These are phyloP conservation scores for Meteorus colon DNA, from an alignment of 2,888 invertebrate genomes.

Conservation along the genomic window DNA sequence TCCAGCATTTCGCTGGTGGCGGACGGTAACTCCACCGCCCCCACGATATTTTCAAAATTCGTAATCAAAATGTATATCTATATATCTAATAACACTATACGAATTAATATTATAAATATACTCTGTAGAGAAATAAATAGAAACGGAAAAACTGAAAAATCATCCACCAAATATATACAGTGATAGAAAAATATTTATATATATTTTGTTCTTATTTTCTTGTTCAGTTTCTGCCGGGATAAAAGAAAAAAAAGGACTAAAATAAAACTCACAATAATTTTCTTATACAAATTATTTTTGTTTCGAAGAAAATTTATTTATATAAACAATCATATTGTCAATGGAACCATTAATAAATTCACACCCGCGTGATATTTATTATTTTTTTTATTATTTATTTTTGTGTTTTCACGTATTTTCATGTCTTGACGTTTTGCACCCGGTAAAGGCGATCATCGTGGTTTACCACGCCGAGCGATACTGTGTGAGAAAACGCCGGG, in stretches of 20 bases:
- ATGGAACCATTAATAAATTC: not conserved
- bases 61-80: not conserved
- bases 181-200: not conserved
- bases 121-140: not conserved
- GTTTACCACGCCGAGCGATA: slow-evolving; percentile 65
- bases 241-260: slow-evolving; percentile 18
- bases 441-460: slow-evolving; percentile 64
- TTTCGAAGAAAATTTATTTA: not conserved
- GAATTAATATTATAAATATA: not conserved
- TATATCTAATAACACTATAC: not conserved
- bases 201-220: not conserved
- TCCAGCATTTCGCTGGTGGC: slow-evolving; percentile 82
- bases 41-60: slow-evolving; percentile 19
- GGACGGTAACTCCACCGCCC: slow-evolving; percentile 42
- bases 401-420: slow-evolving; percentile 15
- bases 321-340: not conserved
- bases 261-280: not conserved
- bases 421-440: slow-evolving; percentile 28
- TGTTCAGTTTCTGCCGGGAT: not conserved
- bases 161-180: not conserved
- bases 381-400: not conserved
- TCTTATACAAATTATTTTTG: not conserved
- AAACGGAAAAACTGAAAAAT: not conserved
- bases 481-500: slow-evolving; percentile 51
- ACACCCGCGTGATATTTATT: slow-evolving; percentile 16